These are phyloP conservation scores for Chiroxiphia lanceolata DNA, from an alignment of 2,797 vertebrate genomes.

Conservation along the genomic window DNA sequence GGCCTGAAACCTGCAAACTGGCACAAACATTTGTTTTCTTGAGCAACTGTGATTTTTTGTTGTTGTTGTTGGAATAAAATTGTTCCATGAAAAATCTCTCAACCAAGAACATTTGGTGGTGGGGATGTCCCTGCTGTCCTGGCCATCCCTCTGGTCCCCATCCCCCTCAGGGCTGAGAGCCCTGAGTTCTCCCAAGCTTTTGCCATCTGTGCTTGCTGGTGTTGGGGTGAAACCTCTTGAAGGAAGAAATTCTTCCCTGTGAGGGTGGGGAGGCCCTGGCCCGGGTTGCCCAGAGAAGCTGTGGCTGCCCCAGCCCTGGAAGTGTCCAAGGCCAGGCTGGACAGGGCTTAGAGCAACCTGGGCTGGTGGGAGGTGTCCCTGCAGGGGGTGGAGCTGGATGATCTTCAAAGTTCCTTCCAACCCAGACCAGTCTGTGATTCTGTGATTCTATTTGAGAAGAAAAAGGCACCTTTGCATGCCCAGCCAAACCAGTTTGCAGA, in stretches of 20 bases:
- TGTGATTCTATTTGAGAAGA: neutral
- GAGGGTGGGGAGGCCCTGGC: neutral
- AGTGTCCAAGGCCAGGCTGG: neutral
- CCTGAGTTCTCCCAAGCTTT: neutral
- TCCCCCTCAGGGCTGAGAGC: neutral
- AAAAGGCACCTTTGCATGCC: neutral
- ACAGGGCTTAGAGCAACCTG: accelerated
- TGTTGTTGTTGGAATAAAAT: neutral
- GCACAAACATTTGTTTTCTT: neutral
- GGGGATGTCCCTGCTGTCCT: neutral
- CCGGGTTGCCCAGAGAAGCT: neutral
- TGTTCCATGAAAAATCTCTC: neutral
- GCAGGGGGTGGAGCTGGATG: neutral
- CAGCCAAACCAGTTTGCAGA: neutral
- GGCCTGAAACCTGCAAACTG: neutral
- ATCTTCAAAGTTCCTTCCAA: neutral
- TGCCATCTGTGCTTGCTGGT: neutral
- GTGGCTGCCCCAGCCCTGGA: neutral
- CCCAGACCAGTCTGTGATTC: neutral
- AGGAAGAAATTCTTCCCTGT: neutral
- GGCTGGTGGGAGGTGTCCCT: neutral
- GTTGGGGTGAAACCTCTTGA: neutral
- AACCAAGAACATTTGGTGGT: neutral
- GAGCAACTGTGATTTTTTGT: neutral
- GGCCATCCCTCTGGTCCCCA: neutral